Evolutionary conservation across 2,888 invertebrate species (phyloP).

Genomic region (Amaurobius ferox): DNA sequence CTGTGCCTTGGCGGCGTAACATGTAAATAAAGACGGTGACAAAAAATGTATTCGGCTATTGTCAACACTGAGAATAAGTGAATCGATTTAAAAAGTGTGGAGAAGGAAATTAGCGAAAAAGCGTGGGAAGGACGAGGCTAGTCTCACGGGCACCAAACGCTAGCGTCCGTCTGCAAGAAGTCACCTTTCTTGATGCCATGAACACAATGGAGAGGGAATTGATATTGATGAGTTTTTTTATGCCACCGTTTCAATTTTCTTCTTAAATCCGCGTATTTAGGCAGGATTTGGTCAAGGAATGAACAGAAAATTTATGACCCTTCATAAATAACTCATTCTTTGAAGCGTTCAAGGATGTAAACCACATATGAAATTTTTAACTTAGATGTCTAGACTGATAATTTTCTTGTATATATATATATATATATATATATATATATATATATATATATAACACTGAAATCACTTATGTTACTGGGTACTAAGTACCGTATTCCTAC

Average conservation of each 20-base stretch:
- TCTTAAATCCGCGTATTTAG: background rate
- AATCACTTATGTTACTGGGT: no score
- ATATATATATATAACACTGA: no score
- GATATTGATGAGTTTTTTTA: slow-evolving; percentile 9
- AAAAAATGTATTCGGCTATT: background rate
- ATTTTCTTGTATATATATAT: no score
- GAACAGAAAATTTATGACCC: background rate
- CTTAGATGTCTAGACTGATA: no score
- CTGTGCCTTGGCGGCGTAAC: background rate
- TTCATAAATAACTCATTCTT: background rate
- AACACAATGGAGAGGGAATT: background rate
- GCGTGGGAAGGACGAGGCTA: background rate
- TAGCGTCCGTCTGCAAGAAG: background rate
- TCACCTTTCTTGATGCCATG: background rate
- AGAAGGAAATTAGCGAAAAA: background rate
- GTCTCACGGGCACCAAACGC: background rate
- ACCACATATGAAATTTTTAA: no score
- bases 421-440: no score
- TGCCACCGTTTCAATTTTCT: slow-evolving; percentile 2
- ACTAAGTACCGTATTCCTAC: no score
- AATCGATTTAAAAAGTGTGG: background rate
- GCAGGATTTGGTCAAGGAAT: background rate
- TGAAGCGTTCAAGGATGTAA: background rate
- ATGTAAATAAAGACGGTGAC: background rate
- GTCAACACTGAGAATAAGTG: background rate